Conservation (phyloP, 2,888 invertebrate species). For the Platynereis dumerilii region DNA sequence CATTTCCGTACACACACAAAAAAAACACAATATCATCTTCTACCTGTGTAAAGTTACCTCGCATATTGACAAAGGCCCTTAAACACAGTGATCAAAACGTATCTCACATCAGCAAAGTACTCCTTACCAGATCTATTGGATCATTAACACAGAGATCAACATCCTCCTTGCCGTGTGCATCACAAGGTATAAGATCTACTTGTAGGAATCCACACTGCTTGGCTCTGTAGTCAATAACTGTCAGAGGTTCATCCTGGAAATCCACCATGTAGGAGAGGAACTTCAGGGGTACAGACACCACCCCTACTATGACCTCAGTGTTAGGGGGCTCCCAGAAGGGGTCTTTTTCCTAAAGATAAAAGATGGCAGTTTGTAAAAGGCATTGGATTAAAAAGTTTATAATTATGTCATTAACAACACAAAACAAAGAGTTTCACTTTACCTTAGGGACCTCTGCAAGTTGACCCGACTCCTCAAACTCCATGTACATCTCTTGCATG, state of each 20-base stretch:
- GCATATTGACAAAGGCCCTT: no score
- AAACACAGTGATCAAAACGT: no score
- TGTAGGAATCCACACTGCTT: constrained; percentile 31
- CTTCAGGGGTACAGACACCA: constrained; percentile 37
- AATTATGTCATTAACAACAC: no score
- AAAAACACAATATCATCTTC: no score
- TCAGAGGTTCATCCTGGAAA: constrained; percentile 38
- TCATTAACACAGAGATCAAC: constrained; percentile 36
- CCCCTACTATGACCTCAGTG: constrained; percentile 37
- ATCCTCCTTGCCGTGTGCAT: constrained; percentile 32
- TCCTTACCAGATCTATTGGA: constrained; percentile 37
- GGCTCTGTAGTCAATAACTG: constrained; percentile 38
- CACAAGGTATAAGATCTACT: constrained; percentile 36
- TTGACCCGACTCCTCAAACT: constrained; percentile 32
- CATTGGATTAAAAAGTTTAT: no score
- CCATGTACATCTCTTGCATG: constrained; percentile 39
- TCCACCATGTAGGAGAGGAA: constrained; percentile 38
- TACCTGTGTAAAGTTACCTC: no score
- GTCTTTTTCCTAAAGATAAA: constrained; percentile 36
- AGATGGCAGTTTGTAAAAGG: not conserved
- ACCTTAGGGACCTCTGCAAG: constrained; percentile 28
- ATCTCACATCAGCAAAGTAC: no score
- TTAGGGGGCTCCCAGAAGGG: constrained; percentile 43
- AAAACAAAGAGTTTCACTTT: not conserved
- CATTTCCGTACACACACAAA: no score